Evolutionary conservation across 2,113 vertebrate genomes (phyloP).

Genomic region (Gopherus evgoodei): DNA sequence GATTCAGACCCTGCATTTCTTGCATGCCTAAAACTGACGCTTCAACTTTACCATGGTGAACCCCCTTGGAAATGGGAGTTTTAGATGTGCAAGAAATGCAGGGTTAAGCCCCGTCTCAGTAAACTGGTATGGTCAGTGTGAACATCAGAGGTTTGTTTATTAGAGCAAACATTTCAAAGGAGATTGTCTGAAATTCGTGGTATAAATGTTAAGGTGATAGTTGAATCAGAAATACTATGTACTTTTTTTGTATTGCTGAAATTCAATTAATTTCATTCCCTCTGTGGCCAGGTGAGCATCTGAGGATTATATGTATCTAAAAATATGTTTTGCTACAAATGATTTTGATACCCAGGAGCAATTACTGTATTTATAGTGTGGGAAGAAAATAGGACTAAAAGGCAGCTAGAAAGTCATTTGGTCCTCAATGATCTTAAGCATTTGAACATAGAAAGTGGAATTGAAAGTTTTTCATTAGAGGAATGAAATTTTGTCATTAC

Average conservation of each 20-base stretch:
- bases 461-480: background rate
- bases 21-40: background rate
- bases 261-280: slow-evolving; percentile 69
- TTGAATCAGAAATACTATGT: slow-evolving; percentile 61
- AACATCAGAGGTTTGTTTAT: background rate
- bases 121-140: background rate
- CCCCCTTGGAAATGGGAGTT: background rate
- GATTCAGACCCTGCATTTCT: background rate
- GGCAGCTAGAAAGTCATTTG: slow-evolving; percentile 31
- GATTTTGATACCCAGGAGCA: slow-evolving; percentile 19
- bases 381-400: slow-evolving; percentile 22
- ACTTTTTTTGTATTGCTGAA: slow-evolving; percentile 35
- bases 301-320: slow-evolving; percentile 31
- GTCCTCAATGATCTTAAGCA: background rate
- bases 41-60: background rate
- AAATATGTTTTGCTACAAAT: slow-evolving; percentile 54
- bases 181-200: slow-evolving; percentile 56
- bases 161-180: slow-evolving; percentile 57
- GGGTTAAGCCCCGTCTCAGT: background rate
- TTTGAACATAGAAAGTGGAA: background rate
- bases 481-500: background rate
- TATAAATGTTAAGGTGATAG: slow-evolving; percentile 38
- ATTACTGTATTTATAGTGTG: background rate
- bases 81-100: background rate
- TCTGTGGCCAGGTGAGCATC: slow-evolving; percentile 46